Base-by-base conservation (phyloP, 2,797 vertebrate genomes). In the Macropodus opercularis region DNA sequence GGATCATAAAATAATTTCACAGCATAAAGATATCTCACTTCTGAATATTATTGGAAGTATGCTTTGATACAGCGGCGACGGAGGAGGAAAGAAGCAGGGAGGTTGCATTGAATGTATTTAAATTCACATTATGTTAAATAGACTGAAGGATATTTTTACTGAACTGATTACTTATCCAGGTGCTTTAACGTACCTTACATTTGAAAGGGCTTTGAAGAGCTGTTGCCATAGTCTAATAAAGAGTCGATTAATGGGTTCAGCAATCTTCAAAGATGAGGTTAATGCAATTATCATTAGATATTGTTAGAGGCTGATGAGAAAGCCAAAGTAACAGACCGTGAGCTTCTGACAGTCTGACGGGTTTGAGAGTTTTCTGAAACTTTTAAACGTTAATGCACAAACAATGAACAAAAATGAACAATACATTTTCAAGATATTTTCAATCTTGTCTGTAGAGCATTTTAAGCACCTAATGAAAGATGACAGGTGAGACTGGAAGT, bases 1-100 rank as follows among this genome's bases (percentile, higher is more conserved):
- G 58, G 29, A 73, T 75, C 75, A 38, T 19, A 31, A 74, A 72
- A 67, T 73, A 51, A 81, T 69, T 78, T 73, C 55, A 75, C 52
- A 49, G 51, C 48, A 44, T 60, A 69, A 75, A 66, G 46, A 56
- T 8, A 24, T 66, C 47, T 19, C 1, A 5, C 55, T 57, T 44
- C 32, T 14, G 29, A 58, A 71, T 57, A 51, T 69, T 31, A 62
- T 54, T 53, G 50, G 36, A 57, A 24, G 18, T 38, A 38, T 17
- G 27, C 46, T 69, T 43, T 21, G 57, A 69, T 65, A 41, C 71
- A 54, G 48, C 4, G 31, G 23, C 19, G 31, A 40, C 4, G 18
- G 27, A 31, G 42, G 32, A 50, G 42, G 32, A 50, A 1, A 46
- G 41, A 11, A 12, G 14, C 19, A 57, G n/a, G 60, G 27, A 49